These are phyloP conservation scores for Acipenser ruthenus DNA, from an alignment of 2,797 vertebrate genomes.

Conservation along the genomic window DNA sequence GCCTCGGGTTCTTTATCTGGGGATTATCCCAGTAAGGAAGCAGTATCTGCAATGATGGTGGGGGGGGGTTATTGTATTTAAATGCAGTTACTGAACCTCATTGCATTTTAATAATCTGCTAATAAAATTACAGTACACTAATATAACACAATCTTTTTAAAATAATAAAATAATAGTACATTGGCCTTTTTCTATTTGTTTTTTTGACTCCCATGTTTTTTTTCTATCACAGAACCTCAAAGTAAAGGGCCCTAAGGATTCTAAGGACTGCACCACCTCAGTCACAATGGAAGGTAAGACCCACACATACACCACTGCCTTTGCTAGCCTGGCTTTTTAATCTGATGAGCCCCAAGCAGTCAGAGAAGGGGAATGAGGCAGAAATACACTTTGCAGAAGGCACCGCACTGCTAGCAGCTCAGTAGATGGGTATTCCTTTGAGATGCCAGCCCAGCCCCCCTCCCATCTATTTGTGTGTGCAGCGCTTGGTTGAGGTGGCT, in stretches of 20 bases:
- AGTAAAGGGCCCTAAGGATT: slow-evolving; percentile 91
- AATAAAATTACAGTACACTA: no score
- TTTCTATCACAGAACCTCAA: slow-evolving; percentile 77
- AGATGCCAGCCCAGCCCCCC: slow-evolving; percentile 31
- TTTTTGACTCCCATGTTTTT: no score
- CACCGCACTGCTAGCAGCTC: not conserved
- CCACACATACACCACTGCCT: not conserved
- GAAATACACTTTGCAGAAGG: not conserved
- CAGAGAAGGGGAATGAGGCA: not conserved
- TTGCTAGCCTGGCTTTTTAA: not conserved
- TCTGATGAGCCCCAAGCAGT: not conserved
- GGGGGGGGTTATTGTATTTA: no score
- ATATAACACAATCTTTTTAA: no score
- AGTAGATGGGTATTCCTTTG: slow-evolving; percentile 31
- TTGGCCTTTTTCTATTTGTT: slow-evolving; percentile 4
- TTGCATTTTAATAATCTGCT: no score
- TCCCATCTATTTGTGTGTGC: slow-evolving; percentile 54
- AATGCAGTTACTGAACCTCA: no score
- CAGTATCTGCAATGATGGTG: no score
- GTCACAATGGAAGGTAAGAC: slow-evolving; percentile 88
- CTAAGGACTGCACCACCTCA: slow-evolving; percentile 79
- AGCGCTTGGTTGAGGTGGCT: slow-evolving; percentile 47
- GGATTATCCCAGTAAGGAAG: no score
- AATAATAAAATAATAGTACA: no score
- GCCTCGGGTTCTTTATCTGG: no score